These are phyloP conservation scores for Geodia barretti DNA, from an alignment of 37 sponge, comb jelly and placozoan species.

Conservation along the genomic window DNA sequence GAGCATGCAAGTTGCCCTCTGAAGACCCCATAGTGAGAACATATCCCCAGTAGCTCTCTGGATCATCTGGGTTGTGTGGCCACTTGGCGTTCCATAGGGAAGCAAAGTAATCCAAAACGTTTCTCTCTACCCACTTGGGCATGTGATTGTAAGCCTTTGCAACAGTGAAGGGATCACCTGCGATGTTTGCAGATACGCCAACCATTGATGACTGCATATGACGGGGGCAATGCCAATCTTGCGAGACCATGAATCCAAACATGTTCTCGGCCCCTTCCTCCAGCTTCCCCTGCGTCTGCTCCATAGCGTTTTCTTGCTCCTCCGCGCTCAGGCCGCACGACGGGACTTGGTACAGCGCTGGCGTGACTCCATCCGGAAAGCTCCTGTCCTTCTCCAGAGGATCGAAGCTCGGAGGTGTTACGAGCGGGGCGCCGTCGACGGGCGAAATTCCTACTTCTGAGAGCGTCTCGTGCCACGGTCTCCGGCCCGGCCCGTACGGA, in stretches of 20 bases:
- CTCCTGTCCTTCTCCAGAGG: constrained; percentile 2
- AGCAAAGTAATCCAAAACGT: constrained; percentile 34
- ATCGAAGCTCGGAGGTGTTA: constrained; percentile 13
- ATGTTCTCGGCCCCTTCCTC: not conserved
- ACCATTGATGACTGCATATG: not conserved
- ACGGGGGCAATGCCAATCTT: not conserved
- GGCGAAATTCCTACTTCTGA: not conserved
- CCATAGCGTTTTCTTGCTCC: not conserved
- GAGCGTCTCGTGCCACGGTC: constrained; percentile 12
- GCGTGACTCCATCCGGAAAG: not conserved
- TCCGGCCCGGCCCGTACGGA: constrained; percentile 14
- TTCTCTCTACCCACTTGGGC: constrained; percentile 41
- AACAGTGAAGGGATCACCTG: constrained; percentile 31
- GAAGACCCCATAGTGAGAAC: constrained; percentile 40
- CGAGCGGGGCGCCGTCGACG: not conserved
- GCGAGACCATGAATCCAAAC: constrained; percentile 7
- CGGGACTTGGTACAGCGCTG: constrained; percentile 26
- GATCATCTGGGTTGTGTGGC: constrained; percentile 27
- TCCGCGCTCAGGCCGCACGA: constrained; percentile 10
- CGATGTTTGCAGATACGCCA: constrained; percentile 9
- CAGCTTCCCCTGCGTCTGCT: not conserved
- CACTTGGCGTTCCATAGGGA: constrained; percentile 33
- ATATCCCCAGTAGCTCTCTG: constrained; percentile 40
- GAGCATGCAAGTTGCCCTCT: constrained; percentile 31
- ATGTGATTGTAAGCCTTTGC: not conserved